Evolutionary conservation across 2,113 vertebrate species (phyloP), one percentile per base, ranked within the genome.

Genomic region (Sylvia atricapilla): DNA sequence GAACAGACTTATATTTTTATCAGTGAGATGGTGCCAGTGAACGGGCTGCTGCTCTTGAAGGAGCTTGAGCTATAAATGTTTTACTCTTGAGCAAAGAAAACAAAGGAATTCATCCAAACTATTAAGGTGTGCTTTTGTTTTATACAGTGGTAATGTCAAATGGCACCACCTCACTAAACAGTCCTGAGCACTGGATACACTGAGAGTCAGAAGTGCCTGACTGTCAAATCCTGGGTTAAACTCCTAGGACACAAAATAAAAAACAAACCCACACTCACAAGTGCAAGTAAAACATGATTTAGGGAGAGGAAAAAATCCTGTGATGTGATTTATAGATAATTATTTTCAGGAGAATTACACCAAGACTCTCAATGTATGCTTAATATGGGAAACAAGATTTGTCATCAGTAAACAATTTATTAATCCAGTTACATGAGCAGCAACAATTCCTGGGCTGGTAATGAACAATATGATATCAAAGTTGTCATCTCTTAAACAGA

Each of bases 381-480:
- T 66, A 91, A 73, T 64, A 85, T 12, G 49, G 33, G 43, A 80
- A 94, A 59, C 33, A 77, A 94, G 90, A 85, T 44, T 56, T 79
- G 81, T 43, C 64, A 87, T 81, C 78, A 74, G 84, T 44, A 73
- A 92, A 95, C 77, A 91, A 72, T 91, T 87, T 68, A 95, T 92
- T 90, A 94, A 92, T 46, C 66, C 3, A 2, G 56, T 92, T 96
- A 93, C 52, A 84, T 5, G 76, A 87, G 62, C 80, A 72, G 84
- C 10, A 94, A 89, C 93, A 84, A 72, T 72, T 89, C 87, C 80
- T 90, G 82, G 87, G 75, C 82, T 79, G 35, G 67, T 91, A 90
- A 95, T 63, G 91, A 89, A 96, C 67, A 90, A 66, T 23, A 83
- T 25, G 77, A 83, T 91, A 96, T 94, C 92, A 70, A 96, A 93